Base-by-base conservation (phyloP, 2,113 vertebrate species). In the Peromyscus maniculatus region DNA sequence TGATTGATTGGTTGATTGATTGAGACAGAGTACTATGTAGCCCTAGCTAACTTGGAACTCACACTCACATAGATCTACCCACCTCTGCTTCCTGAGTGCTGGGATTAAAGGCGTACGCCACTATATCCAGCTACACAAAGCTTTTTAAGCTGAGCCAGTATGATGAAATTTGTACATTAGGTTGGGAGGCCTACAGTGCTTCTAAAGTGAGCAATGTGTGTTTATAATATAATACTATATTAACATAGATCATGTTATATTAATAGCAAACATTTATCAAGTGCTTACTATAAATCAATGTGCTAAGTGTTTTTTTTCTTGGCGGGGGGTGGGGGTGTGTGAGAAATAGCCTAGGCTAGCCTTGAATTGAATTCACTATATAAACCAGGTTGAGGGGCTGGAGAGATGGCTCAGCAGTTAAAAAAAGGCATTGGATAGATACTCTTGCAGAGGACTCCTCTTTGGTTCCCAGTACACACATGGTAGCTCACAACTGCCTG, bases 231-330 rank as follows among this genome's bases (percentile, higher is more conserved):
- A 67, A 22, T 16, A 72, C 82, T 49, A 49, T 43, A 69, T 59
- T 80, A 67, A 49, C 33, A 83, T 84, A 72, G 59, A 71, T 71
- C 16, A 31, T 71, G 59, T 33, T 64, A 55, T 80, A 62, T 43
- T 62, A 80, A 84, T 66, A 93, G 55, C 15, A 80, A 92, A 96
- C 22, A 49, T 90, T 95, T 93, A 92, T 46, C 86, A 49, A 80
- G 33, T 55, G 33, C 21, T 97, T 92, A 91, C 21, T 77, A 55
- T 92, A 95, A 82, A 84, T 59, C 19, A 39, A 10, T 92, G 3
- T 91, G 71, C 72, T 84, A 90, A 93, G 33, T 91, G 43, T 43
- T 80, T 46, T 21, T 26, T 31, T 43, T 43, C 46, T 52, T 79
- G 52, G 26, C 43, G 6, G 26, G 3, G 0, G 36, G 22, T 43